Conservation (phyloP, 2,113 vertebrate species). For the Physeter macrocephalus region DNA sequence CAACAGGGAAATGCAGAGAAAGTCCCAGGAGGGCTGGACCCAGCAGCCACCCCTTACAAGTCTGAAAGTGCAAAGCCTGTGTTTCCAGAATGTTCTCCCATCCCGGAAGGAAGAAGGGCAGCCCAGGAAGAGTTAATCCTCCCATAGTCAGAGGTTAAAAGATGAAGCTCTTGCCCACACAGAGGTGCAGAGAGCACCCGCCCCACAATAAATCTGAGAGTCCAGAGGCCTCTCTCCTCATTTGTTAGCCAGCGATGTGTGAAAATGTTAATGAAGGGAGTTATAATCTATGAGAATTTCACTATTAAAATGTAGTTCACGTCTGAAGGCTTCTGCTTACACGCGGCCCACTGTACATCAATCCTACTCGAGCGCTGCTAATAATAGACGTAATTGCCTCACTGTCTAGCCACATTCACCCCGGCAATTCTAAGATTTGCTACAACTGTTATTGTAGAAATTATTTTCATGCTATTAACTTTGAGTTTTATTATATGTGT, state of each 20-base stretch:
- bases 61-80: background rate
- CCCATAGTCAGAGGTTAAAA: slow-evolving; percentile 55
- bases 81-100: slow-evolving; percentile 18
- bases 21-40: background rate
- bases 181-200: background rate
- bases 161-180: slow-evolving; percentile 58
- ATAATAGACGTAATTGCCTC: slow-evolving; percentile 87
- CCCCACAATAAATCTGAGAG: slow-evolving; percentile 84
- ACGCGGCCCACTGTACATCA: slow-evolving; percentile 87
- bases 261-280: slow-evolving; percentile 99
- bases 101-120: background rate
- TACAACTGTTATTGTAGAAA: slow-evolving; percentile 71
- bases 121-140: slow-evolving; percentile 62
- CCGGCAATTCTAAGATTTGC: slow-evolving; percentile 64
- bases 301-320: slow-evolving; percentile 91
- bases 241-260: slow-evolving; percentile 95
- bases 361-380: slow-evolving; percentile 86
- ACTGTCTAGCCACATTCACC: slow-evolving; percentile 80
- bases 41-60: background rate
- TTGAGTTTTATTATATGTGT: slow-evolving; percentile 57
- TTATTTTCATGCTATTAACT: slow-evolving; percentile 76
- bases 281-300: slow-evolving; percentile 90
- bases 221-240: slow-evolving; percentile 90
- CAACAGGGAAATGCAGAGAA: slow-evolving; percentile 6
- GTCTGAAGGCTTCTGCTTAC: slow-evolving; percentile 87